These are phyloP conservation scores for Xyliphius kryptos DNA, from an alignment of 2,113 vertebrate genomes.

Conservation along the genomic window DNA sequence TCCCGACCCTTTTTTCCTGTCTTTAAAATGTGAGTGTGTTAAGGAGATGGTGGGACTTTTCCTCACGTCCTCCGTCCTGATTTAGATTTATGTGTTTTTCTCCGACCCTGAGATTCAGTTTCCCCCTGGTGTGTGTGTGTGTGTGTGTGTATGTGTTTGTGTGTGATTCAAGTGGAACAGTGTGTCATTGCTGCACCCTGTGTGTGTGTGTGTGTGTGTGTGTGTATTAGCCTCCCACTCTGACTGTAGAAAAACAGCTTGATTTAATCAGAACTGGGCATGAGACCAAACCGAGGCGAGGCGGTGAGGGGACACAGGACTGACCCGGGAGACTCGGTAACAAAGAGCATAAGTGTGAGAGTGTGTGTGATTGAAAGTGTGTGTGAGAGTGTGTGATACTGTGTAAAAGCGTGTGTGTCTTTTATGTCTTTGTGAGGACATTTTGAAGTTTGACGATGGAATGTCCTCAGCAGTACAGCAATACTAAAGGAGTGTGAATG, in stretches of 20 bases:
- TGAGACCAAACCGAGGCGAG: slow-evolving; percentile 29
- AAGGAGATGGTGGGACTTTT: slow-evolving; percentile 46
- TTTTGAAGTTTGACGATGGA: no score
- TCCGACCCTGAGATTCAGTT: slow-evolving; percentile 43
- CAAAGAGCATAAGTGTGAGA: no score
- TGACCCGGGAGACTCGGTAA: slow-evolving; percentile 27
- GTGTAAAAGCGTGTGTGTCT: no score
- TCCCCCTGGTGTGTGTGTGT: no score
- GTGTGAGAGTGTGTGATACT: no score
- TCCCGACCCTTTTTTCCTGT: slow-evolving; percentile 45
- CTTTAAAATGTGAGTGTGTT: slow-evolving; percentile 51
- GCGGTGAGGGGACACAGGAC: slow-evolving; percentile 29
- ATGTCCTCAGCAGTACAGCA: no score
- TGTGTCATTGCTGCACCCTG: slow-evolving; percentile 23
- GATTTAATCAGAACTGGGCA: slow-evolving; percentile 37
- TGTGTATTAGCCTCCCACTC: slow-evolving; percentile 31
- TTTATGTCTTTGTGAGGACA: slow-evolving; percentile 14
- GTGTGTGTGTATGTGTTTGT: no score
- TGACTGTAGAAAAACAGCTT: slow-evolving; percentile 33
- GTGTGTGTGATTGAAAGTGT: no score
- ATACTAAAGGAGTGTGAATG: no score
- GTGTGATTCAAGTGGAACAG: slow-evolving; percentile 32
- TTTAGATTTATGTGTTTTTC: slow-evolving; percentile 59
- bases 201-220: no score
- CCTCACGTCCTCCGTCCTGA: no score